A percentile compares a stretch with the other conserved stretches of the same genome.
Evolutionary conservation across 2,888 invertebrate species (phyloP).

Genomic region (Linnaemya vulpina): DNA sequence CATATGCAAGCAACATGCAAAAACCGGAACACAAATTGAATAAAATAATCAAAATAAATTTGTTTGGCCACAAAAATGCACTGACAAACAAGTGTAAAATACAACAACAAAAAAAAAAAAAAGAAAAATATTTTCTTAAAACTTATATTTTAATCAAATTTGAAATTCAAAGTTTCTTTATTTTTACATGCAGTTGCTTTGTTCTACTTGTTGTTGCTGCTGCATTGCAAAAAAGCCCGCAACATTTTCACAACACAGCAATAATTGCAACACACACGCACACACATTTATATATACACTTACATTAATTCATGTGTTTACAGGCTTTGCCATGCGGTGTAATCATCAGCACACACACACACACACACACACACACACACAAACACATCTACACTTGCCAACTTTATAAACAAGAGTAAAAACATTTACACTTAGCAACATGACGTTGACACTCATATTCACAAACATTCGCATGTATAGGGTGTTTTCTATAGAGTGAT

Average conservation of each 20-base stretch:
- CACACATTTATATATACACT: neutral
- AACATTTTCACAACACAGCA: conserved; percentile 47
- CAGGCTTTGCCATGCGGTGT: neutral
- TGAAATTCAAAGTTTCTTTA: neutral
- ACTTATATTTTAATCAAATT: conserved; percentile 63
- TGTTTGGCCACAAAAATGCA: neutral
- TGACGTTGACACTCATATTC: conserved; percentile 31
- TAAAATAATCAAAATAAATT: conserved; percentile 35
- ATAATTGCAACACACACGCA: conserved; percentile 13
- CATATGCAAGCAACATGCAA: neutral
- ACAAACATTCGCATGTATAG: neutral
- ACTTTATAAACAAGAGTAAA: conserved; percentile 19
- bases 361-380: neutral
- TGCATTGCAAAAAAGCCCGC: conserved; percentile 27
- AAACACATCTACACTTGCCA: conserved; percentile 31
- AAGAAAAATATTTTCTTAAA: conserved; percentile 6
- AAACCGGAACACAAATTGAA: conserved; percentile 9
- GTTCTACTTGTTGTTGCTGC: neutral
- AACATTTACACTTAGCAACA: conserved; percentile 35
- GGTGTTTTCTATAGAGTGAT: too few relatives aligned
- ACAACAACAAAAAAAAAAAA: neutral
- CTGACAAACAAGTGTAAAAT: neutral
- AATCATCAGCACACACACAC: neutral
- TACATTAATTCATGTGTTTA: neutral
- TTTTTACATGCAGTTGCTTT: conserved; percentile 17